Evolutionary conservation across 2,113 vertebrate genomes (phyloP).

Genomic region (Neoarius graeffei): DNA sequence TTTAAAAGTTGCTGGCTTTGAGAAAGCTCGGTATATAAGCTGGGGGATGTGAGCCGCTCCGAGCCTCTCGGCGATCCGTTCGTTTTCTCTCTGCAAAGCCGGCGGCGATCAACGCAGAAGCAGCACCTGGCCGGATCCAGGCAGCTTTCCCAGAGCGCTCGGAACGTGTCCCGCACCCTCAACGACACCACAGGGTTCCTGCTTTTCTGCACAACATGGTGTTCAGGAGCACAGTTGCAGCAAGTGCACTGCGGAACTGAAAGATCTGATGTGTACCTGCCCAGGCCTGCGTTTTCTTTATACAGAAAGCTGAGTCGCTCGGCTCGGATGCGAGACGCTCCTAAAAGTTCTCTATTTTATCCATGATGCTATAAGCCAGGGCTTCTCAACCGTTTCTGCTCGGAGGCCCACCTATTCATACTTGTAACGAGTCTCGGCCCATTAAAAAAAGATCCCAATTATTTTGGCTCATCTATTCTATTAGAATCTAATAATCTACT

Average conservation of each 20-base stretch:
- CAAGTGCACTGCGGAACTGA: not conserved
- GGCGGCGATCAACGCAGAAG: not conserved
- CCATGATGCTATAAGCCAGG: no score
- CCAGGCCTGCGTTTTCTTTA: not conserved
- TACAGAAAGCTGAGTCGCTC: not conserved
- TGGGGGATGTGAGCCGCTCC: not conserved
- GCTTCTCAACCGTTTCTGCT: no score
- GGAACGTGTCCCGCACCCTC: conserved; percentile 46
- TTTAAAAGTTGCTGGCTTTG: conserved; percentile 50
- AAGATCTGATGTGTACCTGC: not conserved
- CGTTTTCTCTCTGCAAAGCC: conserved; percentile 37
- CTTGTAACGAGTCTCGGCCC: no score
- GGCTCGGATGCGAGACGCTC: not conserved
- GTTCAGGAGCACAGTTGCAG: not conserved
- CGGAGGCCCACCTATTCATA: no score
- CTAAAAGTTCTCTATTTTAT: no score
- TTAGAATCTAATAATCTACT: no score
- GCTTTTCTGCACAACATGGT: not conserved
- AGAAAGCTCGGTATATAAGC: conserved; percentile 19
- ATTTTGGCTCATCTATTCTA: no score
- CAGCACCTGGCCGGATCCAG: conserved; percentile 52
- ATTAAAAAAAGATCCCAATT: no score
- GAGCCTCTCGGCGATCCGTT: conserved; percentile 32
- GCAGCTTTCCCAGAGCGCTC: conserved; percentile 42
- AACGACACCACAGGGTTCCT: not conserved